These are phyloP conservation scores for Alloplasta piceator DNA, from an alignment of 2,888 invertebrate genomes.

Conservation along the genomic window DNA sequence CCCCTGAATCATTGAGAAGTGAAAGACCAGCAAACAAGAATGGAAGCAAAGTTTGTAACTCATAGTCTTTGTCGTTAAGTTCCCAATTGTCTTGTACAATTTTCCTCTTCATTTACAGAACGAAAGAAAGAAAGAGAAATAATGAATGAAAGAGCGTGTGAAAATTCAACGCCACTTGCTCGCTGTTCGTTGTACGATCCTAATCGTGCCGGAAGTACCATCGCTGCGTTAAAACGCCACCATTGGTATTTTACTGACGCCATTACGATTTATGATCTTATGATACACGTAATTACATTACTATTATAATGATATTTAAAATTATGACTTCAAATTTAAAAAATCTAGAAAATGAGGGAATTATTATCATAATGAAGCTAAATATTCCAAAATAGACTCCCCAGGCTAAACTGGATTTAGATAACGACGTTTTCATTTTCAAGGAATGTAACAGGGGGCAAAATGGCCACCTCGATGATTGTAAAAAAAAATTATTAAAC, in stretches of 20 bases:
- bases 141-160: constrained; percentile 49
- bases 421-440: too few species aligned
- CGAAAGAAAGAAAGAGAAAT: not conserved
- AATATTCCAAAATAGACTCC: too few species aligned
- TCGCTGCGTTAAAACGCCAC: constrained; percentile 23
- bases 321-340: too few species aligned
- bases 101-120: too few species aligned
- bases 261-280: not conserved
- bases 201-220: constrained; percentile 64
- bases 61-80: not conserved
- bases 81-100: not conserved
- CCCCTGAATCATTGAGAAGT: not conserved
- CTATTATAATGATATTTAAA: too few species aligned
- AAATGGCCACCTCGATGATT: too few species aligned
- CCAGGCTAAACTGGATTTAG: too few species aligned
- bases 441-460: too few species aligned
- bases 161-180: constrained; percentile 44
- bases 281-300: too few species aligned
- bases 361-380: too few species aligned
- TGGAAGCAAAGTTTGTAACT: not conserved
- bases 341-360: too few species aligned
- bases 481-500: too few species aligned
- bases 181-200: constrained; percentile 30
- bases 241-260: constrained; percentile 15
- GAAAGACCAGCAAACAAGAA: constrained; percentile 8